These are phyloP conservation scores for Boulengeromyrus knoepffleri DNA, from an alignment of 2,113 vertebrate genomes.

Conservation along the genomic window DNA sequence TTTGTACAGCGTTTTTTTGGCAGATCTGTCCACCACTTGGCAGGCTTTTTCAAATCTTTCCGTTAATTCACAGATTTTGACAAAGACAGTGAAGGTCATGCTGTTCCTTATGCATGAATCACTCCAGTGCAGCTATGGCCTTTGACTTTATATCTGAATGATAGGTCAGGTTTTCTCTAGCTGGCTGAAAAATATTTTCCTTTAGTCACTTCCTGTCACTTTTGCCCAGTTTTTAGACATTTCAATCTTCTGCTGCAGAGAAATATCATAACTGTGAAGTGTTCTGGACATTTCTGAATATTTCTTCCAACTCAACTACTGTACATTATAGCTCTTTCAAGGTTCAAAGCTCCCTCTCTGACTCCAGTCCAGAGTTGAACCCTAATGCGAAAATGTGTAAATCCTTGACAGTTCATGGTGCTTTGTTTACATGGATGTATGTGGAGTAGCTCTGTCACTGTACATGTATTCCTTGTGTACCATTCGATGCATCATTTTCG, in stretches of 20 bases:
- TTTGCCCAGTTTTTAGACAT: not conserved
- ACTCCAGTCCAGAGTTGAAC: not conserved
- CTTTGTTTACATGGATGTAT: not conserved
- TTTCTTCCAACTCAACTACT: not conserved
- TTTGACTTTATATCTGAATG: not conserved
- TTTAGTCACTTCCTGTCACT: not conserved
- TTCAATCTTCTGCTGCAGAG: not conserved
- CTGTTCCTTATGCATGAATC: not conserved
- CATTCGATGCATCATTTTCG: not conserved
- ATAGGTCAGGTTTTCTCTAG: not conserved
- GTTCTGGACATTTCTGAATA: not conserved
- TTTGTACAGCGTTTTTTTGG: not conserved
- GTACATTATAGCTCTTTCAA: not conserved
- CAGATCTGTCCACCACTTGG: not conserved
- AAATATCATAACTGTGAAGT: not conserved
- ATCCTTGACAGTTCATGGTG: not conserved
- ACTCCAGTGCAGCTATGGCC: not conserved
- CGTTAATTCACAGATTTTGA: not conserved
- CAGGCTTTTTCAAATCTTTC: not conserved
- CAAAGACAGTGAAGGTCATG: not conserved
- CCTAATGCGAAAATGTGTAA: not conserved
- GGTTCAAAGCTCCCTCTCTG: not conserved
- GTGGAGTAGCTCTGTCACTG: not conserved
- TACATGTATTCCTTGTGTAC: not conserved
- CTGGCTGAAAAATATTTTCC: not conserved